These are phyloP conservation scores for Chelonia mydas DNA, from an alignment of 2,797 vertebrate species.

Conservation along the genomic window DNA sequence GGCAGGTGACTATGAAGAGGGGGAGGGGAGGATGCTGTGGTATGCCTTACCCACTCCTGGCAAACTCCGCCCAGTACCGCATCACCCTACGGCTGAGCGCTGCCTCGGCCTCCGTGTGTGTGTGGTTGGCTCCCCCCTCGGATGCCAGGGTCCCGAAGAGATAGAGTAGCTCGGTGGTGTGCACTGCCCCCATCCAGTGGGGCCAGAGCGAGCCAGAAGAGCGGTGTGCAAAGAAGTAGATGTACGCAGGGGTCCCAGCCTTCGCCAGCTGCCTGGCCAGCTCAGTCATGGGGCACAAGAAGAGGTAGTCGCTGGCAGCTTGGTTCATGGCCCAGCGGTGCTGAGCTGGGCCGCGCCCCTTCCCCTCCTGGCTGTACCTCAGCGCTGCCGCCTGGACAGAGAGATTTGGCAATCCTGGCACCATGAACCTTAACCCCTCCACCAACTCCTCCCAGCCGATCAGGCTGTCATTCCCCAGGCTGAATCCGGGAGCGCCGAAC, in stretches of 20 bases:
- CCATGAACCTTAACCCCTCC: slow-evolving; percentile 19
- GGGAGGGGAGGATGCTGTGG: background rate
- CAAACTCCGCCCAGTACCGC: slow-evolving; percentile 85
- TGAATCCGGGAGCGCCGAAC: slow-evolving; percentile 67
- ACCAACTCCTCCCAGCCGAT: slow-evolving; percentile 75
- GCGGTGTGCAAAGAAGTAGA: slow-evolving; percentile 82
- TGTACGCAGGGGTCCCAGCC: slow-evolving; percentile 69
- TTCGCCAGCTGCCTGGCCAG: slow-evolving; percentile 73
- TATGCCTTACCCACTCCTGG: slow-evolving; percentile 79
- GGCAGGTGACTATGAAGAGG: background rate
- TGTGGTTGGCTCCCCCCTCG: background rate
- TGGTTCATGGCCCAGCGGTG: slow-evolving; percentile 74
- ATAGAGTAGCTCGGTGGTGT: slow-evolving; percentile 84
- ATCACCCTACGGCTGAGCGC: slow-evolving; percentile 81
- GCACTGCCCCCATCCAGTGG: slow-evolving; percentile 83
- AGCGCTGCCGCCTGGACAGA: slow-evolving; percentile 58
- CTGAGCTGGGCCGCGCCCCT: slow-evolving; percentile 28
- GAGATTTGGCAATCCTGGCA: slow-evolving; percentile 30
- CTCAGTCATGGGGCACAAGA: slow-evolving; percentile 77
- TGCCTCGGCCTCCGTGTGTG: background rate
- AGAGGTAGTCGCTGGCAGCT: slow-evolving; percentile 71
- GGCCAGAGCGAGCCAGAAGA: slow-evolving; percentile 83
- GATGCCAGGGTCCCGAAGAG: slow-evolving; percentile 82
- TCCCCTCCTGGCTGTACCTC: slow-evolving; percentile 81
- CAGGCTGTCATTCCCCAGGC: slow-evolving; percentile 63